Conservation (phyloP, 2,113 vertebrate species). For the Gobius niger region DNA sequence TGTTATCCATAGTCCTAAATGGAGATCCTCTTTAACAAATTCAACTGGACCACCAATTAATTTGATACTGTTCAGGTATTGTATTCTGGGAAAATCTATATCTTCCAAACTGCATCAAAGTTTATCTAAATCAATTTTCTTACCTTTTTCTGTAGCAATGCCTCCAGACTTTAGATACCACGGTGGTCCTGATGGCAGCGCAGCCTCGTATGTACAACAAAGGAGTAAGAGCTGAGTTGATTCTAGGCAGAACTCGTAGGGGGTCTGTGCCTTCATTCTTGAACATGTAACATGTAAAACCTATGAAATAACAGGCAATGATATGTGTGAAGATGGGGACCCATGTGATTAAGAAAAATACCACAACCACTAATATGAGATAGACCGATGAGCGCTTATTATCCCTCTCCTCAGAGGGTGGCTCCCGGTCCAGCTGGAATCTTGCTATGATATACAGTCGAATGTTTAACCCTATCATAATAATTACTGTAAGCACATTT, state of each 20-base stretch:
- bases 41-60: too few relatives aligned
- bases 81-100: neutral
- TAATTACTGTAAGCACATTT: constrained; percentile 68
- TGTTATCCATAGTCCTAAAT: too few relatives aligned
- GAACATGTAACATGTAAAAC: constrained; percentile 54
- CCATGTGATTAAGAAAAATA: constrained; percentile 72
- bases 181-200: constrained; percentile 52
- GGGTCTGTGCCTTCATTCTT: constrained; percentile 76
- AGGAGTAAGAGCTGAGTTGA: constrained; percentile 75
- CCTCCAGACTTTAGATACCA: constrained; percentile 67
- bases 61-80: too few relatives aligned
- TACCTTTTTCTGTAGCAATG: constrained; percentile 44
- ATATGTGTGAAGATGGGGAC: constrained; percentile 71
- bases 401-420: constrained; percentile 66
- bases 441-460: constrained; percentile 72
- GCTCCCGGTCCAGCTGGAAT: constrained; percentile 71
- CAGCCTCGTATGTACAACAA: constrained; percentile 76
- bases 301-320: constrained; percentile 59
- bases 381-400: constrained; percentile 71
- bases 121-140: neutral
- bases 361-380: constrained; percentile 74
- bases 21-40: too few relatives aligned
- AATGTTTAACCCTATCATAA: constrained; percentile 78
- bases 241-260: constrained; percentile 68
- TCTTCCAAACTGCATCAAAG: neutral